Percentiles rank a stretch among this genome's conserved stretches.
Conservation (phyloP, 2,888 invertebrate species). For the Agrotis clavis region DNA sequence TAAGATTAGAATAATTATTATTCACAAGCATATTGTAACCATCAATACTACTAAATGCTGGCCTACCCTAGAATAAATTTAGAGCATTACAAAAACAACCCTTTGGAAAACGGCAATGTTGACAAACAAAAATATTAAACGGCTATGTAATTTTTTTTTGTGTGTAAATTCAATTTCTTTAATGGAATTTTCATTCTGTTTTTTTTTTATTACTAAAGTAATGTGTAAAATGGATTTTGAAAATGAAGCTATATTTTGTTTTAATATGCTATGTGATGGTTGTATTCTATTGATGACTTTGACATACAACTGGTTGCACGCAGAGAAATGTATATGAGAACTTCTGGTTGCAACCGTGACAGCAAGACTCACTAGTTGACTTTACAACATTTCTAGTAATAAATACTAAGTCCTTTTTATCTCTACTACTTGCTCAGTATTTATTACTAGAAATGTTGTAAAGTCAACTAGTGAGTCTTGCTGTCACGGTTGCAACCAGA, state of each 20-base stretch:
- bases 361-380: too few relatives aligned
- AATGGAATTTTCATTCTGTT: background rate
- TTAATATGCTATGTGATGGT: background rate
- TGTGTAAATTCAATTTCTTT: background rate
- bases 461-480: too few relatives aligned
- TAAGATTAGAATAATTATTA: too few relatives aligned
- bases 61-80: background rate
- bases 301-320: background rate
- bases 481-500: too few relatives aligned
- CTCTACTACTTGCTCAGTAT: too few relatives aligned
- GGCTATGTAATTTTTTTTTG: background rate
- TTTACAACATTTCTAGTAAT: too few relatives aligned
- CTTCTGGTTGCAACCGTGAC: too few relatives aligned
- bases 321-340: too few relatives aligned
- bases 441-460: too few relatives aligned
- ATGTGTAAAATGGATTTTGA: background rate
- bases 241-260: constrained; percentile 5
- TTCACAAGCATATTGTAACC: background rate
- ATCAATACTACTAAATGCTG: background rate
- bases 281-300: constrained; percentile 6
- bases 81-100: background rate
- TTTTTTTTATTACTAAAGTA: background rate
- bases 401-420: too few relatives aligned
- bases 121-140: background rate
- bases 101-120: background rate